These are phyloP conservation scores for Harpagus bidentatus DNA, from an alignment of 2,113 vertebrate genomes.

Conservation along the genomic window DNA sequence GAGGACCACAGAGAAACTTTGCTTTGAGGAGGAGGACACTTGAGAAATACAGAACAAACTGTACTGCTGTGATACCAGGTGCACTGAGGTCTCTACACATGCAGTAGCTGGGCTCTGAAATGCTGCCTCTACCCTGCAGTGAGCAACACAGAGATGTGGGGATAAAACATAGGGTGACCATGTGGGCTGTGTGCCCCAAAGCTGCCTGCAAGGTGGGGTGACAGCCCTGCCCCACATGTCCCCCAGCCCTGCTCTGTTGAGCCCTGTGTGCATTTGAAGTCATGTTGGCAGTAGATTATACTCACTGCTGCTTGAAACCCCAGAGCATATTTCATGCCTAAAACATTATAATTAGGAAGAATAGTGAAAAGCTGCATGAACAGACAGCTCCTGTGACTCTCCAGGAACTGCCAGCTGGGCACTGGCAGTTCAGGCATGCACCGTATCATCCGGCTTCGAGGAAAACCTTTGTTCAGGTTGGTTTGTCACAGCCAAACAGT, in stretches of 20 bases:
- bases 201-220: background rate
- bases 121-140: background rate
- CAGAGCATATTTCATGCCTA: background rate
- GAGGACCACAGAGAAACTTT: background rate
- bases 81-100: background rate
- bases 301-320: background rate
- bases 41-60: background rate
- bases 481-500: background rate
- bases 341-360: background rate
- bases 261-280: background rate
- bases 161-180: background rate
- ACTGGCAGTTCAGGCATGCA: background rate
- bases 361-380: background rate
- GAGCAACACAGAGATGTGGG: background rate
- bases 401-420: conserved; percentile 14
- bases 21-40: background rate
- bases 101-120: background rate
- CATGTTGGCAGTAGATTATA: background rate
- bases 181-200: background rate
- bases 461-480: background rate
- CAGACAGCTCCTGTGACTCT: conserved; percentile 31
- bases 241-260: background rate
- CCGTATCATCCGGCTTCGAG: background rate
- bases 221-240: accelerated
- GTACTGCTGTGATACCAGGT: background rate